Evolutionary conservation across 2,797 vertebrate genomes (phyloP).

Genomic region (Perodicticus potto): DNA sequence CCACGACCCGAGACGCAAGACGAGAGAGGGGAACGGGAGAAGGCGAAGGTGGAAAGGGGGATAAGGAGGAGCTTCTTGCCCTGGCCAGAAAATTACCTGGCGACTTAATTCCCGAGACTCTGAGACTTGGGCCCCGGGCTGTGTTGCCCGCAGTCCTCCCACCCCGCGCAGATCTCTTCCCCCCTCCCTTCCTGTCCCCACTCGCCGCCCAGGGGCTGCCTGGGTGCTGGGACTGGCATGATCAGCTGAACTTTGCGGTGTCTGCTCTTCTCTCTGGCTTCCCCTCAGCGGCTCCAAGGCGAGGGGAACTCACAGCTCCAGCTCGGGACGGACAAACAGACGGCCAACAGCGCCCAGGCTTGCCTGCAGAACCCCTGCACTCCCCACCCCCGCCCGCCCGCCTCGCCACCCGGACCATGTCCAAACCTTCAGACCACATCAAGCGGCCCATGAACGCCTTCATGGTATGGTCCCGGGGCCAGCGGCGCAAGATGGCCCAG

Average conservation of each 20-base stretch:
- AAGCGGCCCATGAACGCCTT: constrained; percentile 97
- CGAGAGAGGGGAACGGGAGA: constrained; percentile 40
- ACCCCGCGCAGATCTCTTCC: not conserved
- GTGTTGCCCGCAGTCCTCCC: constrained; percentile 8
- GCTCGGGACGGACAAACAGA: constrained; percentile 65
- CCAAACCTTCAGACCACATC: constrained; percentile 98
- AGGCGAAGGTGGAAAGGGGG: constrained; percentile 65
- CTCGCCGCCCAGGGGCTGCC: constrained; percentile 74
- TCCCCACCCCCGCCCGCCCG: constrained; percentile 62
- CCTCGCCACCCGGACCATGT: constrained; percentile 90
- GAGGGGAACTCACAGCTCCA: constrained; percentile 55
- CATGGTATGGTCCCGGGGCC: constrained; percentile 96
- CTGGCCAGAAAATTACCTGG: constrained; percentile 73
- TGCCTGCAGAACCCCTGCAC: constrained; percentile 42
- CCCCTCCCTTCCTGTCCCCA: constrained; percentile 58
- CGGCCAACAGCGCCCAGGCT: constrained; percentile 50
- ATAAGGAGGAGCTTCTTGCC: constrained; percentile 71
- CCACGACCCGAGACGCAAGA: not conserved
- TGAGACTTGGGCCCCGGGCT: constrained; percentile 56
- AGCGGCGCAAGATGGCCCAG: constrained; percentile 99
- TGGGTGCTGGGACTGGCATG: constrained; percentile 87
- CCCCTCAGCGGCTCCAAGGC: constrained; percentile 71
- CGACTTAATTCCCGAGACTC: constrained; percentile 72
- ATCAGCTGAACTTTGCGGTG: constrained; percentile 87
- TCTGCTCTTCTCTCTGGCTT: constrained; percentile 70